phyloP scores from a whole-genome alignment of 1,140 invertebrate species.

The Formica selysi region DNA sequence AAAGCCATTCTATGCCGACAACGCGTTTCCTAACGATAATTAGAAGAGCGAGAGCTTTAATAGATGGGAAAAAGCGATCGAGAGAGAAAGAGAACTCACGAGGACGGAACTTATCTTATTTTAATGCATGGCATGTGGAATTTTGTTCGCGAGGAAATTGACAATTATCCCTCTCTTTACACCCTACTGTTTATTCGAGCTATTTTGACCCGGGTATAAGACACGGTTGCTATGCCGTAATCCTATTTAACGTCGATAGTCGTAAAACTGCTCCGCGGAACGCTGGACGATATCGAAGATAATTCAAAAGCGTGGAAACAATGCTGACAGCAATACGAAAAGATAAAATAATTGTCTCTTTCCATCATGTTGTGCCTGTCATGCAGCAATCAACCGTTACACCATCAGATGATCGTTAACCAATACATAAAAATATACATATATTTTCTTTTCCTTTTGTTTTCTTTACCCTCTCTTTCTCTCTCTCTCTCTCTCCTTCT shows the following conservation, averaged over 20 bases:
- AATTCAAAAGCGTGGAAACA: constrained; percentile 54
- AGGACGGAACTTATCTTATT: constrained; percentile 58
- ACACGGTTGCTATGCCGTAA: constrained; percentile 34
- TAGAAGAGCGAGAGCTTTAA: constrained; percentile 18
- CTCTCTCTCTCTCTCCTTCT: no score
- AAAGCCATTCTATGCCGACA: constrained; percentile 3
- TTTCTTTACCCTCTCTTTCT: background rate
- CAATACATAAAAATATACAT: constrained; percentile 2
- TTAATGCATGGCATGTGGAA: constrained; percentile 45
- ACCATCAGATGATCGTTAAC: background rate
- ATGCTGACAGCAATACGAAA: background rate
- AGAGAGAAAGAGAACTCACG: constrained; percentile 23
- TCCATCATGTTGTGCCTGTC: background rate
- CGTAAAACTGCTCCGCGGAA: constrained; percentile 42
- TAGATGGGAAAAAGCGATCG: constrained; percentile 23
- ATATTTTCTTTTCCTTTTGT: background rate
- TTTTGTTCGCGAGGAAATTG: constrained; percentile 51
- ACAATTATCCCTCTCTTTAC: constrained; percentile 64
- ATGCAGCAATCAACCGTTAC: constrained; percentile 14
- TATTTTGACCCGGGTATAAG: constrained; percentile 51
- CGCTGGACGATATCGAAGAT: constrained; percentile 5
- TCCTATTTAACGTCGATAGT: constrained; percentile 61
- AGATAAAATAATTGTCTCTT: background rate
- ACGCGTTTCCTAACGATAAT: constrained; percentile 58
- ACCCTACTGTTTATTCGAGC: constrained; percentile 52